phyloP scores from a whole-genome alignment of 2,113 vertebrate species.

The Fulmarus glacialis region DNA sequence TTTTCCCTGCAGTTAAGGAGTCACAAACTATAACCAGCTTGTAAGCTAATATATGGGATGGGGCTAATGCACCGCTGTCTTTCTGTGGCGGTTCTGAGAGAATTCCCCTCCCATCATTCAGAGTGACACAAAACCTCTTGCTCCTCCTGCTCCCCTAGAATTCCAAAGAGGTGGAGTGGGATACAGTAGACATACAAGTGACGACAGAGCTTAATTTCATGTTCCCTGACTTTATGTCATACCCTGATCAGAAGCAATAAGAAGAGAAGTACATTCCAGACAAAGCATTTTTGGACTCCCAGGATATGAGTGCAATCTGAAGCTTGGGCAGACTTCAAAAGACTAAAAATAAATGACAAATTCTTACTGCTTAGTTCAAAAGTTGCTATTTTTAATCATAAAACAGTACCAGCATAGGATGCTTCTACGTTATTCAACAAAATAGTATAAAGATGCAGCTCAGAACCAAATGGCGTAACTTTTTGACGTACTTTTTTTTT shows the following conservation, averaged over 20 bases:
- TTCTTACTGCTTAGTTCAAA: neutral
- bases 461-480: neutral
- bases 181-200: neutral
- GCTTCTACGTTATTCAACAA: neutral
- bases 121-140: neutral
- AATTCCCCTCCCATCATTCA: neutral
- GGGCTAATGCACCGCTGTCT: neutral
- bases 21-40: neutral
- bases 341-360: neutral
- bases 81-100: neutral
- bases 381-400: neutral
- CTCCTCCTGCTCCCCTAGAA: neutral
- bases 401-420: neutral
- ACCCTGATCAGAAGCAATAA: neutral
- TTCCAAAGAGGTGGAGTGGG: neutral
- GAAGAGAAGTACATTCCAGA: neutral
- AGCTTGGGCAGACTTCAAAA: neutral
- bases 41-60: neutral
- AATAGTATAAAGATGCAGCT: neutral
- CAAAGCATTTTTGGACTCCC: neutral
- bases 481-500: neutral
- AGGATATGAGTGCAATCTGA: neutral
- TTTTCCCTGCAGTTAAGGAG: neutral
- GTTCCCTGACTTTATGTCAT: neutral
- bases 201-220: neutral